Evolutionary conservation across 2,113 vertebrate genomes (phyloP).

Genomic region (Peromyscus leucopus): DNA sequence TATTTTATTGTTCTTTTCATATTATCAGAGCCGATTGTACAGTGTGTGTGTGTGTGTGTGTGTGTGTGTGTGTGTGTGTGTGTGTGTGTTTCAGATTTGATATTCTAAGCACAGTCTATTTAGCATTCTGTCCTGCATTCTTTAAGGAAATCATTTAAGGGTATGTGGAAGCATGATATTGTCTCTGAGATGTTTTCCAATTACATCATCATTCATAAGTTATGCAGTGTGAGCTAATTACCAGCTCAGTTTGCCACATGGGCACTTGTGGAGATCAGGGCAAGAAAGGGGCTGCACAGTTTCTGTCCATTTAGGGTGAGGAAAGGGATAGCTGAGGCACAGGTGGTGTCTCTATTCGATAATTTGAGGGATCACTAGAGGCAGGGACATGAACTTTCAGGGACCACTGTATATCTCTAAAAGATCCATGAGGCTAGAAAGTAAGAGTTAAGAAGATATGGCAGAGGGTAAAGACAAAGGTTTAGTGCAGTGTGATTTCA

Average conservation of each 20-base stretch:
- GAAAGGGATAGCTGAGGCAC: background rate
- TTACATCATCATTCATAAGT: background rate
- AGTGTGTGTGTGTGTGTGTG: background rate
- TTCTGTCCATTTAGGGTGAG: background rate
- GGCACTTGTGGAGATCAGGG: background rate
- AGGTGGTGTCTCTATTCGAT: background rate
- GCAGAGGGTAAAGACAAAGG: background rate
- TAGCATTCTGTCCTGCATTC: background rate
- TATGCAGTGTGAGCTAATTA: background rate
- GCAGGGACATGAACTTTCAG: background rate
- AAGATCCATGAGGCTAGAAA: background rate
- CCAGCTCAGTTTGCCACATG: background rate
- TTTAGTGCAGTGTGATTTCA: background rate
- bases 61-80: background rate
- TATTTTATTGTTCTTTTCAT: background rate
- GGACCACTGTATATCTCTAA: background rate
- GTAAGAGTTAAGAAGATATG: background rate
- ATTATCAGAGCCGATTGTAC: background rate
- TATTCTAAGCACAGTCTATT: background rate
- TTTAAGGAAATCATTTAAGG: background rate
- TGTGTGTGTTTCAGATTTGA: background rate
- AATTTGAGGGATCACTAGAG: background rate
- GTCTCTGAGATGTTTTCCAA: background rate
- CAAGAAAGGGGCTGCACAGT: background rate
- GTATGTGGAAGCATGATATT: background rate